Conservation (phyloP, 2,113 vertebrate genomes). For the Neofelis nebulosa region DNA sequence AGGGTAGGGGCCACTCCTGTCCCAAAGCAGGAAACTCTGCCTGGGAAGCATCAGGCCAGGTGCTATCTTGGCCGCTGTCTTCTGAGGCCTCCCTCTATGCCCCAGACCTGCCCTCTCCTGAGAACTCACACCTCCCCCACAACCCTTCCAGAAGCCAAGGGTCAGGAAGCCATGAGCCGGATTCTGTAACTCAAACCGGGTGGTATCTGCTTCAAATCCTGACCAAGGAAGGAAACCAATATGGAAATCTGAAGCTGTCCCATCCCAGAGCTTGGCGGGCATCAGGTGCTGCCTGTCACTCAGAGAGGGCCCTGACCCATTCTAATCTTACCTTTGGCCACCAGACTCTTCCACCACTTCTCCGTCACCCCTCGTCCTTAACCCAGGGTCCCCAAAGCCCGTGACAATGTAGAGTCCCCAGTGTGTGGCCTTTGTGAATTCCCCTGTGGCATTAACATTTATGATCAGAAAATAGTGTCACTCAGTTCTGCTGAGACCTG, state of each 20-base stretch:
- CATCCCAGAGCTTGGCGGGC: neutral
- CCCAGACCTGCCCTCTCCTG: neutral
- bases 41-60: neutral
- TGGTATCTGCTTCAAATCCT: slow-evolving; percentile 49
- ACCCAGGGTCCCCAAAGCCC: neutral
- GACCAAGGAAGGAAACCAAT: slow-evolving; percentile 55
- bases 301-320: neutral
- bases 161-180: slow-evolving; percentile 36
- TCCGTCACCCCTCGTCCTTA: neutral
- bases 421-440: neutral
- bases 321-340: neutral
- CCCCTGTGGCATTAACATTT: neutral
- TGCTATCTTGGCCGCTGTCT: neutral
- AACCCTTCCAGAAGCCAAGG: neutral
- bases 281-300: neutral
- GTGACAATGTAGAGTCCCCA: neutral
- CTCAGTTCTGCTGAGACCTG: neutral
- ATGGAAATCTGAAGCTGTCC: slow-evolving; percentile 55
- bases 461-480: neutral
- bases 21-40: too few relatives aligned
- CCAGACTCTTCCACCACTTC: neutral
- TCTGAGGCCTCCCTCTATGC: neutral
- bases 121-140: neutral
- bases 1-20: neutral
- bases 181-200: slow-evolving; percentile 63